These are phyloP conservation scores for Gallinago media DNA, from an alignment of 2,113 vertebrate species.

Conservation along the genomic window DNA sequence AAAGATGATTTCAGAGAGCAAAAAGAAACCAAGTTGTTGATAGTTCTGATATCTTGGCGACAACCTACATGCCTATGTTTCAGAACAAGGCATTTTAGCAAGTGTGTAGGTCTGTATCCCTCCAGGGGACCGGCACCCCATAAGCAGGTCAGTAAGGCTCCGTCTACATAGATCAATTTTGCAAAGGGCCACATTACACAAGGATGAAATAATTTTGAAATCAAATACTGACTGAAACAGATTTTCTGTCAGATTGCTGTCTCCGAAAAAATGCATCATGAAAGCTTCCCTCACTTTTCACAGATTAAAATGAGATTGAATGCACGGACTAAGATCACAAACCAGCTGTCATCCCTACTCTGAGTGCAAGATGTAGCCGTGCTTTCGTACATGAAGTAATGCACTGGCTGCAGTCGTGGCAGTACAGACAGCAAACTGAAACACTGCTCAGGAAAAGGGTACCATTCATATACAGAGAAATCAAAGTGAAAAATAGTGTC, in stretches of 20 bases:
- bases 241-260: not conserved
- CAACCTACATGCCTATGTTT: accelerated
- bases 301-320: not conserved
- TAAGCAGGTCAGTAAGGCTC: not conserved
- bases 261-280: not conserved
- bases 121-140: not conserved
- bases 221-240: not conserved
- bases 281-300: not conserved
- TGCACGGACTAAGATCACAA: not conserved
- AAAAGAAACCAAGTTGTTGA: not conserved
- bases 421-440: not conserved
- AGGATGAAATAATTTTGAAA: not conserved
- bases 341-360: not conserved
- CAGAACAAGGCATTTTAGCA: not conserved
- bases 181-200: accelerated
- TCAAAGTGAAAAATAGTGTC: accelerated
- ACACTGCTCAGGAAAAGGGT: not conserved
- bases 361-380: accelerated
- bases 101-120: accelerated
- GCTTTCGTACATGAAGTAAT: accelerated
- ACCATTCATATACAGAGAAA: not conserved
- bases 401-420: accelerated
- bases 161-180: accelerated
- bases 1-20: not conserved
- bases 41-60: not conserved